Conservation (phyloP, 2,113 vertebrate species). For the Daboia siamensis region DNA sequence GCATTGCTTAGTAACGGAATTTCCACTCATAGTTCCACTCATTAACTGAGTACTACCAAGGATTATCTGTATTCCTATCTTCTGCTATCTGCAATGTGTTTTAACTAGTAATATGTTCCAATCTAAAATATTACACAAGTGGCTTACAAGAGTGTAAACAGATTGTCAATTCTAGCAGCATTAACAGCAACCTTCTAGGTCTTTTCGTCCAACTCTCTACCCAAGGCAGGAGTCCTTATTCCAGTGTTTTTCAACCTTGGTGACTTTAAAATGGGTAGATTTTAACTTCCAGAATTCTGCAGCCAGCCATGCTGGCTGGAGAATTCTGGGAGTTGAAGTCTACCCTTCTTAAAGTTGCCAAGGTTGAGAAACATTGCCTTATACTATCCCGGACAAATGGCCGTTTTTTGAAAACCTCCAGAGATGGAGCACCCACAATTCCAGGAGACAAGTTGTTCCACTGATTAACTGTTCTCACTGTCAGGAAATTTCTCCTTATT, state of each 20-base stretch:
- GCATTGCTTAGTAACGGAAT: not conserved
- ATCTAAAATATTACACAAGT: not conserved
- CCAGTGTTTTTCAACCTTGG: too few species aligned
- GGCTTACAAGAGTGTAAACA: not conserved
- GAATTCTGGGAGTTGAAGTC: not conserved
- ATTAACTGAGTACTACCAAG: not conserved
- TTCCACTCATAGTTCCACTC: not conserved
- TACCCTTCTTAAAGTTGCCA: not conserved
- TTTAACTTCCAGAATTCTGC: too few species aligned
- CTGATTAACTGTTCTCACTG: too few species aligned
- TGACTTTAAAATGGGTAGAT: not conserved
- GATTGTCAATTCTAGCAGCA: not conserved
- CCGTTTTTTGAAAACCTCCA: too few species aligned
- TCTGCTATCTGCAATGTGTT: not conserved
- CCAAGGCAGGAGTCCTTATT: not conserved
- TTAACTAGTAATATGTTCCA: not conserved
- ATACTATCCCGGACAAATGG: too few species aligned
- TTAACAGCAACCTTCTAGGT: not conserved
- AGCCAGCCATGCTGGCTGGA: too few species aligned
- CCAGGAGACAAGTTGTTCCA: too few species aligned
- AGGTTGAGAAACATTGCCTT: too few species aligned
- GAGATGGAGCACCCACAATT: too few species aligned
- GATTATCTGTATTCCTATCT: not conserved
- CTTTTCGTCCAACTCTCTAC: not conserved
- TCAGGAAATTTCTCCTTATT: too few species aligned